A percentile compares a stretch with the other conserved stretches of the same genome.
phyloP scores from a whole-genome alignment of 2,888 invertebrate species.

The Mythimna ferrago region DNA sequence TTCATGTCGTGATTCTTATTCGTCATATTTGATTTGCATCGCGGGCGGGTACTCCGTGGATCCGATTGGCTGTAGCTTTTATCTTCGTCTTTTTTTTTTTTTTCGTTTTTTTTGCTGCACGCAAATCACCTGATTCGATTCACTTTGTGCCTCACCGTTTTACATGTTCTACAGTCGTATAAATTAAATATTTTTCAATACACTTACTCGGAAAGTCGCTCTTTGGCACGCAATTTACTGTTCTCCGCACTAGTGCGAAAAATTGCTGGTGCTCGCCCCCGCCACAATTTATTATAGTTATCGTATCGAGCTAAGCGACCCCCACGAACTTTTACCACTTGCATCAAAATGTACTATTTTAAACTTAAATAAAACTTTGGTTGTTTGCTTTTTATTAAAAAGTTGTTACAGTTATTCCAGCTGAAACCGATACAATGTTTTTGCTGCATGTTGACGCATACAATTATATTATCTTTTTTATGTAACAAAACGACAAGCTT shows the following conservation, averaged over 20 bases:
- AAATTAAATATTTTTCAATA: not conserved
- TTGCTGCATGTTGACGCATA: conserved; percentile 18
- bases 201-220: too few relatives aligned
- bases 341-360: not conserved
- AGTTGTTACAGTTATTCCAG: not conserved
- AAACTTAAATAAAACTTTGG: not conserved
- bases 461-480: conserved; percentile 15
- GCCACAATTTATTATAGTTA: too few relatives aligned
- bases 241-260: too few relatives aligned
- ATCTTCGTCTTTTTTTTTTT: conserved; percentile 45
- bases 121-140: conserved; percentile 50
- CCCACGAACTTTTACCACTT: too few relatives aligned
- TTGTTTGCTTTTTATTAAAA: not conserved
- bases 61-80: conserved; percentile 50
- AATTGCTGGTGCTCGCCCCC: too few relatives aligned
- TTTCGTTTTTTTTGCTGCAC: conserved; percentile 56
- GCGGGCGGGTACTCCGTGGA: conserved; percentile 33
- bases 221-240: too few relatives aligned
- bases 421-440: conserved; percentile 9
- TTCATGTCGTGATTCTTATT: conserved; percentile 45
- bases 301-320: too few relatives aligned
- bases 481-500: conserved; percentile 4
- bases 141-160: conserved; percentile 18
- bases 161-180: conserved; percentile 5
- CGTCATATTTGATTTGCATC: conserved; percentile 65